These are phyloP conservation scores for Aspidapion aeneum DNA, from an alignment of 2,888 invertebrate genomes.

Conservation along the genomic window DNA sequence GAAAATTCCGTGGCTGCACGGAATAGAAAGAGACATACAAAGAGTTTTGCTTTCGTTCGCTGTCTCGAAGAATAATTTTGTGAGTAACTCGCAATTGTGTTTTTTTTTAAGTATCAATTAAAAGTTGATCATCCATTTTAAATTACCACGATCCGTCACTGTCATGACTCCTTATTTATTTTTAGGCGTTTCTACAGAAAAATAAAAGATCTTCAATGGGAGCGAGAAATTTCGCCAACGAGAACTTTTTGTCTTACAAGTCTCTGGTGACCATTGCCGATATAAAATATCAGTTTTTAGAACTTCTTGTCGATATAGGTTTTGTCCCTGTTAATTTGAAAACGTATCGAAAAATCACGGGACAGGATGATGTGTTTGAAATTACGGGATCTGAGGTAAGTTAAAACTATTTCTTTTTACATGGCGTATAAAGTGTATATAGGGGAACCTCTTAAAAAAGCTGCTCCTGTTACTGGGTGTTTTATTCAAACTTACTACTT, in stretches of 20 bases:
- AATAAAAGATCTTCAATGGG: slow-evolving; percentile 64
- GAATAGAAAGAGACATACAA: too few species aligned
- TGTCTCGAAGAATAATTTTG: too few species aligned
- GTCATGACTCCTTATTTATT: slow-evolving; percentile 14
- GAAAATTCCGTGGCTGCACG: too few species aligned
- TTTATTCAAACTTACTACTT: too few species aligned
- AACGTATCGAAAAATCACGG: slow-evolving; percentile 51
- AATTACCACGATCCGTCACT: neutral
- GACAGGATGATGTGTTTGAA: slow-evolving; percentile 60
- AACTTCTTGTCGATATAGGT: slow-evolving; percentile 71
- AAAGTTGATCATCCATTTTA: neutral
- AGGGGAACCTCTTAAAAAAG: too few species aligned
- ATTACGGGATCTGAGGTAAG: slow-evolving; percentile 36
- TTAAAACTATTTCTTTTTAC: too few species aligned
- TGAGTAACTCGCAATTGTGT: too few species aligned
- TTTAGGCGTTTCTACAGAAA: slow-evolving; percentile 75
- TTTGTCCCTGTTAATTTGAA: slow-evolving; percentile 70
- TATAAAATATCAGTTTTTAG: slow-evolving; percentile 78
- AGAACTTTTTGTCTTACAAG: slow-evolving; percentile 79
- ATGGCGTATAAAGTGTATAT: too few species aligned
- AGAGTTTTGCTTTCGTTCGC: too few species aligned
- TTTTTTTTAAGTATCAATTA: neutral
- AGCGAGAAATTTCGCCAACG: slow-evolving; percentile 74
- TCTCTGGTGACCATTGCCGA: slow-evolving; percentile 82
- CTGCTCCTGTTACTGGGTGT: too few species aligned